These are phyloP conservation scores for Drosophila fuyamai DNA, from an alignment of 1,140 invertebrate species.

Conservation along the genomic window DNA sequence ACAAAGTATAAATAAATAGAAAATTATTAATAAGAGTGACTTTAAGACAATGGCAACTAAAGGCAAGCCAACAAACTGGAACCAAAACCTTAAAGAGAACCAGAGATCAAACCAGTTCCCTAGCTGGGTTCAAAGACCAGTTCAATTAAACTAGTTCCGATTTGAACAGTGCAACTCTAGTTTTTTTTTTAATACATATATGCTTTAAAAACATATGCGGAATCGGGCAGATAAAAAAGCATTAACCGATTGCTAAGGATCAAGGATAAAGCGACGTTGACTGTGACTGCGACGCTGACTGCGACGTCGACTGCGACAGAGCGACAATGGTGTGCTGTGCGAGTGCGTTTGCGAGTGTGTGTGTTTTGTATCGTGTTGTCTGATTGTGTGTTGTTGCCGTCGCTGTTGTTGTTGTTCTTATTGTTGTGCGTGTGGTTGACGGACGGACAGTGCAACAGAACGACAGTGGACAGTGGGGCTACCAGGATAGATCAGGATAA, in stretches of 20 bases:
- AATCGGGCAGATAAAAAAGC: slow-evolving; percentile 19
- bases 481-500: too few species aligned
- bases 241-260: slow-evolving; percentile 14
- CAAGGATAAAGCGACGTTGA: slow-evolving; percentile 8
- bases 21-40: background rate
- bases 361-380: slow-evolving; percentile 49
- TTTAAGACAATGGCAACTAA: background rate
- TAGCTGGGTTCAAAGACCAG: slow-evolving; percentile 33
- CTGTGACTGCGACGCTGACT: slow-evolving; percentile 8
- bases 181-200: slow-evolving; percentile 48
- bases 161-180: slow-evolving; percentile 44
- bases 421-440: slow-evolving; percentile 5
- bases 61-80: background rate
- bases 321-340: slow-evolving; percentile 34
- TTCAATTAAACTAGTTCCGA: slow-evolving; percentile 31
- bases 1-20: too few species aligned
- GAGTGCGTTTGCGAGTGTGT: slow-evolving; percentile 29
- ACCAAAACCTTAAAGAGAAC: background rate
- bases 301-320: slow-evolving; percentile 14
- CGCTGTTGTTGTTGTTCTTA: slow-evolving; percentile 9
- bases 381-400: slow-evolving; percentile 31
- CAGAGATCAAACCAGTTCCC: background rate
- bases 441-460: background rate
- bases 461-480: background rate
- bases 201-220: slow-evolving; percentile 70